A percentile compares a stretch with the other conserved stretches of the same genome.
phyloP scores from a whole-genome alignment of 2,113 vertebrate species.

The Pedionomus torquatus region DNA sequence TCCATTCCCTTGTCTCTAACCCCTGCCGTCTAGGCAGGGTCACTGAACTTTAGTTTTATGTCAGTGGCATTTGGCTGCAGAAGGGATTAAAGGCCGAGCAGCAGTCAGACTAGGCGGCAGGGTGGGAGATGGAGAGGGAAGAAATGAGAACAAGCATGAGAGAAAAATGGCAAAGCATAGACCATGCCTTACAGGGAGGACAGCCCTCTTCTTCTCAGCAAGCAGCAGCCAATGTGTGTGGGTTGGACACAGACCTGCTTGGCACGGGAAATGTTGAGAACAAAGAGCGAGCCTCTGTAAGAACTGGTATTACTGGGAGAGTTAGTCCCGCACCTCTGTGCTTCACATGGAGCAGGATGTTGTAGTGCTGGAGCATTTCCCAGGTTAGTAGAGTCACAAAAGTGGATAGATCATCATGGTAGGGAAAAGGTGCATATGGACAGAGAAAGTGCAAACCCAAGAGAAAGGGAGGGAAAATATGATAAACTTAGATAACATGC shows the following conservation, averaged over 20 bases:
- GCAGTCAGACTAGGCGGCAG: background rate
- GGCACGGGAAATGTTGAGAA: background rate
- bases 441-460: background rate
- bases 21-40: background rate
- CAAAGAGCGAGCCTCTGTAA: background rate
- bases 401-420: background rate
- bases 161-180: background rate
- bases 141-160: background rate
- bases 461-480: background rate
- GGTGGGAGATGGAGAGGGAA: background rate
- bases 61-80: conserved; percentile 17
- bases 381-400: background rate
- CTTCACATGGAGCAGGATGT: rapidly evolving
- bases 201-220: background rate
- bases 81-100: conserved; percentile 3
- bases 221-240: rapidly evolving
- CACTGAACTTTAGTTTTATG: conserved; percentile 53
- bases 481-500: background rate
- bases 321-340: background rate
- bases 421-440: background rate
- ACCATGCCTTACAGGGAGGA: background rate
- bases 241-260: background rate
- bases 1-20: conserved; percentile 24
- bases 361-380: background rate
- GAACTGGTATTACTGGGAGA: background rate